These are phyloP conservation scores for Psix sp. DNA, from an alignment of 1,140 invertebrate species.

Conservation along the genomic window DNA sequence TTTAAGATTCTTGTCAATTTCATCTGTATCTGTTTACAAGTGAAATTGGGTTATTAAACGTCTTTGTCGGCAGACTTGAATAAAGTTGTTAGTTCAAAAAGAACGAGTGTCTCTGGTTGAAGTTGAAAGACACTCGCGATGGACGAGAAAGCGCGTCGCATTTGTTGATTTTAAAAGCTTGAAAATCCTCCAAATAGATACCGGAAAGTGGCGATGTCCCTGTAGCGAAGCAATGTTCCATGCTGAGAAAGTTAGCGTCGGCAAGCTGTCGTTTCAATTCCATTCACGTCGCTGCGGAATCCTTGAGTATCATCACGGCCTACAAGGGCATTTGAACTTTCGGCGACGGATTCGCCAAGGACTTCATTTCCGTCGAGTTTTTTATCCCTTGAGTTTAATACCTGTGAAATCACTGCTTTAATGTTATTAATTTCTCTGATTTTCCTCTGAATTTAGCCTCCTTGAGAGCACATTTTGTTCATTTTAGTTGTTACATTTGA, in stretches of 20 bases:
- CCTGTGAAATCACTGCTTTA: constrained; percentile 73
- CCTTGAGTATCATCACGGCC: constrained; percentile 89
- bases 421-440: constrained; percentile 67
- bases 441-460: neutral
- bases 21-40: constrained; percentile 3
- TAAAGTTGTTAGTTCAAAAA: constrained; percentile 14
- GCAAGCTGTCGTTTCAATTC: constrained; percentile 90
- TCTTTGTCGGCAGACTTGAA: neutral
- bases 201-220: constrained; percentile 14
- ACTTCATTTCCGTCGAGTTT: constrained; percentile 91
- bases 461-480: no score
- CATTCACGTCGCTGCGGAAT: constrained; percentile 88
- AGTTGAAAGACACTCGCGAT: constrained; percentile 23
- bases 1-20: no score
- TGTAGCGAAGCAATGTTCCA: constrained; percentile 57
- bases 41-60: constrained; percentile 7
- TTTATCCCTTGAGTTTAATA: constrained; percentile 89
- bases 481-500: no score
- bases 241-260: constrained; percentile 84
- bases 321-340: constrained; percentile 94
- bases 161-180: constrained; percentile 50
- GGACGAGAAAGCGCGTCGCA: constrained; percentile 23
- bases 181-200: constrained; percentile 24
- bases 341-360: constrained; percentile 87
- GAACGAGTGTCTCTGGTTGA: constrained; percentile 13